phyloP scores from a whole-genome alignment of 2,797 vertebrate species.

The Megaceryle alcyon region DNA sequence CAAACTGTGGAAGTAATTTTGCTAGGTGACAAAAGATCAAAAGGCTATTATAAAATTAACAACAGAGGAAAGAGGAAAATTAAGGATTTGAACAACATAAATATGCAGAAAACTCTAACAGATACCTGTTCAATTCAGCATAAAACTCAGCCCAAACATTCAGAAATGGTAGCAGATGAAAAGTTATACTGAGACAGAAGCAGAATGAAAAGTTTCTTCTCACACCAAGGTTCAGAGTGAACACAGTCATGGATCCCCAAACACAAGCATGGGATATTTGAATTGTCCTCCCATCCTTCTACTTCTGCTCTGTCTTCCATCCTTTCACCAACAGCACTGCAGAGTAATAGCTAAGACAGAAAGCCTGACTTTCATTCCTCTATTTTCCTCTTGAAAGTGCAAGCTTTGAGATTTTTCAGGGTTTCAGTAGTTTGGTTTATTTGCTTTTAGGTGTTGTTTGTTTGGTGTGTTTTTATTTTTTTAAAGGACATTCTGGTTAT shows the following conservation, averaged over 20 bases:
- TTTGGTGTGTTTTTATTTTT: neutral
- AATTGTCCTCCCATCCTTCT: neutral
- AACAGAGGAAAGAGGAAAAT: neutral
- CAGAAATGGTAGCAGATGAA: neutral
- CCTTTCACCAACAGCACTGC: neutral
- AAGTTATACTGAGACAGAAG: neutral
- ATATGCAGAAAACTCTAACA: neutral
- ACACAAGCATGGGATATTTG: neutral
- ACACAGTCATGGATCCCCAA: no score
- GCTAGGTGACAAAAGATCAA: neutral
- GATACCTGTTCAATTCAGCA: neutral
- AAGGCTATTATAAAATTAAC: neutral
- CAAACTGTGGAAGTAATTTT: neutral
- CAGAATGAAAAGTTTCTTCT: neutral
- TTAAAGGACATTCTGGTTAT: neutral
- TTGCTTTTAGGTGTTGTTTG: fast-evolving
- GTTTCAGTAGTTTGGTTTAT: neutral
- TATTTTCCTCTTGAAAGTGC: neutral
- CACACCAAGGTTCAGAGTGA: neutral
- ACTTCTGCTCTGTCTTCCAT: neutral
- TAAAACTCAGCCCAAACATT: neutral
- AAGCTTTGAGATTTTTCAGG: neutral
- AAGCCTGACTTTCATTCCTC: neutral
- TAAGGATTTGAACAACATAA: neutral
- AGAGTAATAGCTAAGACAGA: neutral